A percentile compares a stretch with the other conserved stretches of the same genome.
Evolutionary conservation across 1,140 invertebrate species (phyloP).

Genomic region (Myzus persicae): DNA sequence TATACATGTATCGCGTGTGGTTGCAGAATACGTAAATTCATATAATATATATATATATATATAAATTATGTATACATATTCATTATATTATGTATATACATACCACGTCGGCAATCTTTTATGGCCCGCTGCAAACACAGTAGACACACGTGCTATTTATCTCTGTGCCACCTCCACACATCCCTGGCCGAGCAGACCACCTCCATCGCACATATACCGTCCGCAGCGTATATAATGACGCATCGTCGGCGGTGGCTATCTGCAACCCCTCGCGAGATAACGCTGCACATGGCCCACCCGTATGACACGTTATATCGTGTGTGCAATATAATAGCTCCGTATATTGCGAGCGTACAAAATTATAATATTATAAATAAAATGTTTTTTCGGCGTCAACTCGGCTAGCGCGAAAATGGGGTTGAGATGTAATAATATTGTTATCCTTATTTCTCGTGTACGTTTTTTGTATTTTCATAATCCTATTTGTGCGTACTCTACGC

Average conservation of each 20-base stretch:
- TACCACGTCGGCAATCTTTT: slow-evolving; percentile 11
- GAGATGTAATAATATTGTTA: neutral
- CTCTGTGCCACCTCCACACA: neutral
- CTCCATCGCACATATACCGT: neutral
- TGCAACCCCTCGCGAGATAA: slow-evolving; percentile 17
- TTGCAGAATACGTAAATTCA: neutral
- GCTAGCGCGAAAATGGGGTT: neutral
- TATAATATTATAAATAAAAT: neutral
- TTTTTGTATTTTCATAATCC: neutral
- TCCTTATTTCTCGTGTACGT: neutral
- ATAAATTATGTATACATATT: neutral
- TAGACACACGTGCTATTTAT: slow-evolving; percentile 6
- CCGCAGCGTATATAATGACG: slow-evolving; percentile 8
- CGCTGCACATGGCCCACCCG: no score
- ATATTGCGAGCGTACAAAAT: neutral
- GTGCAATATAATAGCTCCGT: neutral
- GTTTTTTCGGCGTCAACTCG: neutral
- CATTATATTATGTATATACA: neutral
- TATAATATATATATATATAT: neutral
- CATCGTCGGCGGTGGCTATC: neutral
- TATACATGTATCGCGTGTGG: neutral
- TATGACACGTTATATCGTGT: neutral
- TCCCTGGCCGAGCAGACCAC: neutral
- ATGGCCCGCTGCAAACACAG: neutral
- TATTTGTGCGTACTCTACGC: neutral